Conservation (phyloP, 1,140 invertebrate genomes). For the Coboldia fuscipes region DNA sequence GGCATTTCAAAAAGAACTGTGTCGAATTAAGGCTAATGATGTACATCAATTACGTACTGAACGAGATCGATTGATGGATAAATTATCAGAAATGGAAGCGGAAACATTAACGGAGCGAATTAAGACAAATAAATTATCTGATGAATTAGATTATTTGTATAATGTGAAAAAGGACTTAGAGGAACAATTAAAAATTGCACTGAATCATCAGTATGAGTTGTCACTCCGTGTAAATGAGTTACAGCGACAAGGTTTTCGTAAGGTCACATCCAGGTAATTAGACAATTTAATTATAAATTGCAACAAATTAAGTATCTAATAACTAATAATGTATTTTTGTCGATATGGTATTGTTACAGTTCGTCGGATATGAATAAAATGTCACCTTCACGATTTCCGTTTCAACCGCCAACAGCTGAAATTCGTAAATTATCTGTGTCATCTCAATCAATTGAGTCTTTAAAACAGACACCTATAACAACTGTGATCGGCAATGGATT, state of each 20-base stretch:
- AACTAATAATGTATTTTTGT: no score
- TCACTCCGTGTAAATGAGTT: conserved; percentile 22
- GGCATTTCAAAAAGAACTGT: conserved; percentile 12
- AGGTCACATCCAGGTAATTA: conserved; percentile 16
- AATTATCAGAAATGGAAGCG: conserved; percentile 46
- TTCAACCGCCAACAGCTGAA: no score
- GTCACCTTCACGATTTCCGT: no score
- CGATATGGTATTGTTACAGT: no score
- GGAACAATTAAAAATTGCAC: conserved; percentile 31
- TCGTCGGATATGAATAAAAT: no score
- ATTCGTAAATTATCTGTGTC: no score
- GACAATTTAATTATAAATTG: no score
- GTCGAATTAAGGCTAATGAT: conserved; percentile 21
- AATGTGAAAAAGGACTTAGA: conserved; percentile 36
- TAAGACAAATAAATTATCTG: conserved; percentile 36
- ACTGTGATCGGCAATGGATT: no score
- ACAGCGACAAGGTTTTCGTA: conserved; percentile 10
- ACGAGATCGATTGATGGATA: conserved; percentile 43
- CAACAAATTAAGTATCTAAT: no score
- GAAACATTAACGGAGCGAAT: conserved; percentile 38
- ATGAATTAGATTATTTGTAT: conserved; percentile 28
- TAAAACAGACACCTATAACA: no score
- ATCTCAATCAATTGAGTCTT: no score
- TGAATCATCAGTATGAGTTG: conserved; percentile 26
- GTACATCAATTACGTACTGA: conserved; percentile 35